These are phyloP conservation scores for Suricata suricatta DNA, from an alignment of 2,113 vertebrate species.

Conservation along the genomic window DNA sequence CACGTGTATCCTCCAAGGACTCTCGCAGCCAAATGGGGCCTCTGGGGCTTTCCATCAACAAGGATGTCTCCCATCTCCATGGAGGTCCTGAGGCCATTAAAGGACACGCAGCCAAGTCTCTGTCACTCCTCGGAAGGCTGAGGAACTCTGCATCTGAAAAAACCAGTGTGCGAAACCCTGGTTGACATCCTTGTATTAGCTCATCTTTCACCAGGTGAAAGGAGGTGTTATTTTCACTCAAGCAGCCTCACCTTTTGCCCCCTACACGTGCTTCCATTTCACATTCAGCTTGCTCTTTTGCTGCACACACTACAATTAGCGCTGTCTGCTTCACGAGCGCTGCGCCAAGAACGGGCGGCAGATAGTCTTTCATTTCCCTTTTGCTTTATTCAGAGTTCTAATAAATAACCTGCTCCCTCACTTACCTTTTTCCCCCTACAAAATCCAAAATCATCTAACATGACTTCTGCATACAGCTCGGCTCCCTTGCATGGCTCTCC, in stretches of 20 bases:
- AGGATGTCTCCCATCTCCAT: neutral
- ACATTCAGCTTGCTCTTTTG: neutral
- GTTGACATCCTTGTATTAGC: neutral
- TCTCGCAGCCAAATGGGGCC: neutral
- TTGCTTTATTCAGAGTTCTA: neutral
- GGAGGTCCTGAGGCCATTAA: neutral
- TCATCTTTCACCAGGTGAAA: conserved; percentile 24
- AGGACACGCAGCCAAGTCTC: neutral
- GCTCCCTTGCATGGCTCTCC: fast-evolving
- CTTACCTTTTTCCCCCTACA: neutral
- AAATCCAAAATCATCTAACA: neutral
- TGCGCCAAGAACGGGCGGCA: neutral
- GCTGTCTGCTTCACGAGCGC: neutral
- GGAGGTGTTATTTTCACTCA: neutral
- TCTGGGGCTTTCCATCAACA: neutral
- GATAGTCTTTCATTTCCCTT: neutral
- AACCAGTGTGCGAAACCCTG: neutral
- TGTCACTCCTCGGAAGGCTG: fast-evolving
- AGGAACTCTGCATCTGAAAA: neutral
- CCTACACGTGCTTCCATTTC: neutral
- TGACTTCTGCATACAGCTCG: neutral
- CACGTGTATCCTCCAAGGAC: neutral
- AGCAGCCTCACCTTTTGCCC: neutral
- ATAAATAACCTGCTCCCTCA: neutral
- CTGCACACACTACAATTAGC: neutral